phyloP scores from a whole-genome alignment of 2,888 invertebrate genomes.

The Syrphus vitripennis region DNA sequence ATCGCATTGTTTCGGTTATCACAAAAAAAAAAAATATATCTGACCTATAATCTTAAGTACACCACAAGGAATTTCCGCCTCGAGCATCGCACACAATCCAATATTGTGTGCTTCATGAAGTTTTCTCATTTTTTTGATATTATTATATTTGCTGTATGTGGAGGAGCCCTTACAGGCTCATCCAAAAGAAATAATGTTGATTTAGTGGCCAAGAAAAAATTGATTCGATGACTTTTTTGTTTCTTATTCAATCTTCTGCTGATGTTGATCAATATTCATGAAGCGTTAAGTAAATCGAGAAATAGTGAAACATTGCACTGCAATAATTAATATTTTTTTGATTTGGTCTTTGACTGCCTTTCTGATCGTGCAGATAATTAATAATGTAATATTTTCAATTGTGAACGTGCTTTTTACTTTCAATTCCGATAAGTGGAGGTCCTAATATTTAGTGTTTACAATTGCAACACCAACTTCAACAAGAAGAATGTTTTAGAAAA shows the following conservation, averaged over 20 bases:
- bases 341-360: background rate
- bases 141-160: background rate
- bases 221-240: background rate
- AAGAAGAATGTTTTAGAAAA: too few relatives aligned
- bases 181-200: background rate
- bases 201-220: constrained; percentile 1
- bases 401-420: too few relatives aligned
- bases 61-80: constrained; percentile 60
- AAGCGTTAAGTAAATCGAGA: background rate
- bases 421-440: too few relatives aligned
- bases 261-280: background rate
- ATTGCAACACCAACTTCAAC: too few relatives aligned
- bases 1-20: constrained; percentile 25
- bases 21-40: constrained; percentile 46
- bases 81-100: background rate
- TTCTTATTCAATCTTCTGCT: background rate
- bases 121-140: constrained; percentile 12
- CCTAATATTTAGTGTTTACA: too few relatives aligned
- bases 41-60: constrained; percentile 65
- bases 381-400: too few relatives aligned
- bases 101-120: constrained; percentile 54
- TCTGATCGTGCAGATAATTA: too few relatives aligned
- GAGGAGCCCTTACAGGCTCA: background rate
- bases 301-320: background rate
- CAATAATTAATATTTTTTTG: background rate